Conservation (phyloP, 1,140 invertebrate genomes). For the Drosophila rhopaloa region DNA sequence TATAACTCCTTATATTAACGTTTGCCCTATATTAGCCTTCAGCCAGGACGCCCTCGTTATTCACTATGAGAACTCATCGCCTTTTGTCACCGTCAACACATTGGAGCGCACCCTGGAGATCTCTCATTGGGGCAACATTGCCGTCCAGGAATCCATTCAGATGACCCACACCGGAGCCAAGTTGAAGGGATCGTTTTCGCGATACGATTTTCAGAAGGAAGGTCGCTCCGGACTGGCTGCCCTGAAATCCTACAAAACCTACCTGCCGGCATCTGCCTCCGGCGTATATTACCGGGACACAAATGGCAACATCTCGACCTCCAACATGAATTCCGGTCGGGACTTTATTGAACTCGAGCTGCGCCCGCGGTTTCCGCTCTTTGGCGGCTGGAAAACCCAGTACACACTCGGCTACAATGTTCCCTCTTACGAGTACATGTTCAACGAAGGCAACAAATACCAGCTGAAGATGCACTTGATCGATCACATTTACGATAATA, state of each 20-base stretch:
- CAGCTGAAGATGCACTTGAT: slow-evolving; percentile 95
- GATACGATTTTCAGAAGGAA: slow-evolving; percentile 97
- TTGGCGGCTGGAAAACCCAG: slow-evolving; percentile 99
- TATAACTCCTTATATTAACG: neutral
- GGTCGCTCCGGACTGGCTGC: slow-evolving; percentile 93
- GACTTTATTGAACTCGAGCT: slow-evolving; percentile 98
- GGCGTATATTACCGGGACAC: slow-evolving; percentile 97
- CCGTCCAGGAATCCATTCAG: slow-evolving; percentile 97
- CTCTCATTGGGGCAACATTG: slow-evolving; percentile 99
- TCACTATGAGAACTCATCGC: slow-evolving; percentile 98
- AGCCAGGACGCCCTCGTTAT: slow-evolving; percentile 89
- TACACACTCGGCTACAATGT: slow-evolving; percentile 99
- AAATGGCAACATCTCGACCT: slow-evolving; percentile 99
- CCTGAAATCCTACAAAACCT: slow-evolving; percentile 96
- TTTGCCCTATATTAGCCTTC: slow-evolving; percentile 72
- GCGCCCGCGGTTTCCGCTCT: slow-evolving; percentile 97
- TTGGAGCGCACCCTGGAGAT: slow-evolving; percentile 96
- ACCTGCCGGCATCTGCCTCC: slow-evolving; percentile 94
- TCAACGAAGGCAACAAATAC: slow-evolving; percentile 92
- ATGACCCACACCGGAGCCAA: slow-evolving; percentile 96
- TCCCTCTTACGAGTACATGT: slow-evolving; percentile 98
- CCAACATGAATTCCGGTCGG: slow-evolving; percentile 93
- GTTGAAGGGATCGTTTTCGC: slow-evolving; percentile 97
- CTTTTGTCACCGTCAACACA: slow-evolving; percentile 95
- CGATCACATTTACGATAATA: slow-evolving; percentile 98